Evolutionary conservation across 2,797 vertebrate species (phyloP), one percentile per base, ranked within the genome.

Genomic region (Pangasius krempfi): DNA sequence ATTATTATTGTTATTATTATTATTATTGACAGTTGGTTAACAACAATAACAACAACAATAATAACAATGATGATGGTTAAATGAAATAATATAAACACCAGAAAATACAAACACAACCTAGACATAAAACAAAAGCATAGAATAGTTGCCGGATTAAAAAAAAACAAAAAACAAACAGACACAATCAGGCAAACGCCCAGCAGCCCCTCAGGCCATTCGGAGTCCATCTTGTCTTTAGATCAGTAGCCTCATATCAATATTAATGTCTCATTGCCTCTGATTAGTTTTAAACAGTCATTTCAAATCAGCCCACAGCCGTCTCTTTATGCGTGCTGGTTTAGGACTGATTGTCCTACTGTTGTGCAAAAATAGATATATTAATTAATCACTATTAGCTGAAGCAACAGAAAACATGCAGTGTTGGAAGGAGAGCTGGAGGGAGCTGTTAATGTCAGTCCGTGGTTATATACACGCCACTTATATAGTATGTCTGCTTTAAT

Each of bases 231-330:
- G 44, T 86, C 84, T 58, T 82, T 87, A 88, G 84, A 90, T 87
- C 86, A 82, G 50, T 72, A 82, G 76, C 87, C 90, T 79, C 70
- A 78, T 88, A 92, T 92, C 82, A 82, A 90, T 92, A 90, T 89
- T 90, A 90, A 90, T 73, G 88, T 90, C 89, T 89, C 70, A 50
- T 88, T 88, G 62, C 86, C 56, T 52, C 80, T 88, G 62, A 90
- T 90, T 91, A 89, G 66, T 85, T 91, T 73, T 87, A 88, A 89
- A 54, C 30, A 86, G 52, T 85, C 76, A 80, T 88, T 81, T 88
- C 73, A 83, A 86, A 88, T 84, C 89, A 86, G 52, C 75, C 52
- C 73, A n/a, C 73, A 64, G 79, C 89, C 18, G 33, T 83, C 76
- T 90, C 70, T 76, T 58, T 30, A 18, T 78, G 58, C 70, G 81